phyloP scores from a whole-genome alignment of 2,797 vertebrate species.

The Pyrocephalus nanus region DNA sequence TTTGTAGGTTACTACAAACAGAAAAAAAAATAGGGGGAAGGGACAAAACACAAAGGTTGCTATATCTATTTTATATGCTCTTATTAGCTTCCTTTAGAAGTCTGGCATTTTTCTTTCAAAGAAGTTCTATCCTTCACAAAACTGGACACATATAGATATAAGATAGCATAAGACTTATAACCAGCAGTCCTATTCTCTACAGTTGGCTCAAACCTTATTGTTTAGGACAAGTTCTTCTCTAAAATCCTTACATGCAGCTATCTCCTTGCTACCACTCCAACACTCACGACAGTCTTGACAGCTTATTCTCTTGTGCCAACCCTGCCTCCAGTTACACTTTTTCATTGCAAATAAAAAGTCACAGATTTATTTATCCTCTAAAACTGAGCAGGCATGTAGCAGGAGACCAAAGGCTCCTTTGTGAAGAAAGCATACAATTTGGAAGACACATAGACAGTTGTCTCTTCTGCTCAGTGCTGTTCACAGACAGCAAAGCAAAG shows the following conservation, averaged over 20 bases:
- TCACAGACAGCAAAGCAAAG: background rate
- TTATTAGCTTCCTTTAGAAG: background rate
- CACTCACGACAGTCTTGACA: background rate
- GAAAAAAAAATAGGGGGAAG: background rate
- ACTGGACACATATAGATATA: background rate
- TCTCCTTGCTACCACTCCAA: background rate
- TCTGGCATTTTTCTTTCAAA: background rate
- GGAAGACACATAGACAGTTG: background rate
- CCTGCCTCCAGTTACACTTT: background rate
- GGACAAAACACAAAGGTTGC: background rate
- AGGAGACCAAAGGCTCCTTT: constrained; percentile 18
- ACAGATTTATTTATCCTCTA: constrained; percentile 27
- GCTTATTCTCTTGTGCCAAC: constrained; percentile 8
- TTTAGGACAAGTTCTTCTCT: background rate
- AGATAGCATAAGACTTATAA: background rate
- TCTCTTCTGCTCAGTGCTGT: background rate
- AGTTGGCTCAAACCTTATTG: background rate
- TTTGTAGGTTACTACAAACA: background rate
- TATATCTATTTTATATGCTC: background rate
- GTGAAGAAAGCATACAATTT: background rate
- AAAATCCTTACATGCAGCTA: background rate
- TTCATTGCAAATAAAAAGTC: background rate
- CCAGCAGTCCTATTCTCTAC: background rate
- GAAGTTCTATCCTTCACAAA: background rate
- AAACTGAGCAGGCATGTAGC: background rate